Conservation (phyloP, 2,797 vertebrate genomes). For the Sebastes baramenuke region DNA sequence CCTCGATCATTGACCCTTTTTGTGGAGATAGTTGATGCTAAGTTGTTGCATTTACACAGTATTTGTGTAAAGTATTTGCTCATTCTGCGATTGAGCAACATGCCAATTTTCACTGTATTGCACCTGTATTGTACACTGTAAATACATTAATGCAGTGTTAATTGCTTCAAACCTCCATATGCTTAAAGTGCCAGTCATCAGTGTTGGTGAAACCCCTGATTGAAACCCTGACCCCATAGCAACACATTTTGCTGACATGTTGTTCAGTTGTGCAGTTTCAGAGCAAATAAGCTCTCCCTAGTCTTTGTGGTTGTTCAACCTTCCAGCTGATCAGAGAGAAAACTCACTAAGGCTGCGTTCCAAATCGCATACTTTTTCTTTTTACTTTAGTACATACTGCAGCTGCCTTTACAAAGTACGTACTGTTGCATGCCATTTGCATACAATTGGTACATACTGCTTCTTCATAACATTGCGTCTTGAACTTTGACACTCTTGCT, state of each 20-base stretch:
- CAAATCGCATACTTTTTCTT: too few species aligned
- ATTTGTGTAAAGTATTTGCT: too few species aligned
- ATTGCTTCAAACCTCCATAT: neutral
- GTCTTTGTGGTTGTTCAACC: neutral
- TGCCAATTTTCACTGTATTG: neutral
- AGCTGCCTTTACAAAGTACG: too few species aligned
- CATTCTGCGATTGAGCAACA: neutral
- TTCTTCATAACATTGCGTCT: too few species aligned
- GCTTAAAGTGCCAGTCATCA: neutral
- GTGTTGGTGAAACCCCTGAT: neutral
- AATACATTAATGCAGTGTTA: neutral
- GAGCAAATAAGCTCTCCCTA: neutral
- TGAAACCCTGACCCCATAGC: neutral
- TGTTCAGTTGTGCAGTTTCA: neutral
- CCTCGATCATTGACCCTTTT: neutral
- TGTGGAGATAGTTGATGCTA: neutral
- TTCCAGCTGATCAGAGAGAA: neutral
- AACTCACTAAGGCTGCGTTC: neutral
- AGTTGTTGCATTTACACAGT: neutral
- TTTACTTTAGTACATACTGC: too few species aligned
- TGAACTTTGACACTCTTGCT: too few species aligned
- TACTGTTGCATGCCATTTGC: fast-evolving
- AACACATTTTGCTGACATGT: neutral
- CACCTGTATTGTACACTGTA: neutral
- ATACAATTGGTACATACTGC: too few species aligned